These are phyloP conservation scores for Micrasema longulum DNA, from an alignment of 1,140 invertebrate genomes.

Conservation along the genomic window DNA sequence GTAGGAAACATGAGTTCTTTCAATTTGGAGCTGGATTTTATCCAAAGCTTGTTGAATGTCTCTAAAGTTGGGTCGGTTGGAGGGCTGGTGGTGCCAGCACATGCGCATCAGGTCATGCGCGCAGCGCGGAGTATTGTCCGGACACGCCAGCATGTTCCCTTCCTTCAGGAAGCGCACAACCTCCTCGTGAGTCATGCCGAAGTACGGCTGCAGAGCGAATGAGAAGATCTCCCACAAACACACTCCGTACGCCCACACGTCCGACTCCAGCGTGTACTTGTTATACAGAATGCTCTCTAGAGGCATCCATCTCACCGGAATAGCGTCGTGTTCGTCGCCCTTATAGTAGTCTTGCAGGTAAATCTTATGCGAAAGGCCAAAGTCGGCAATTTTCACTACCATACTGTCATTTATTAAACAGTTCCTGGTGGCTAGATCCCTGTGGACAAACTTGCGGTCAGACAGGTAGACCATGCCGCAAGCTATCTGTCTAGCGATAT, in stretches of 20 bases:
- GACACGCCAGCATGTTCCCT: slow-evolving; percentile 86
- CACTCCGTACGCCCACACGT: slow-evolving; percentile 95
- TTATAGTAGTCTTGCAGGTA: slow-evolving; percentile 93
- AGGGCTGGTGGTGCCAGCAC: slow-evolving; percentile 91
- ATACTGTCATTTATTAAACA: slow-evolving; percentile 94
- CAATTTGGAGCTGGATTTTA: slow-evolving; percentile 72
- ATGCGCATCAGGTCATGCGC: slow-evolving; percentile 94
- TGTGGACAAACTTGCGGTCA: slow-evolving; percentile 94
- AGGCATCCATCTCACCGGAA: slow-evolving; percentile 96
- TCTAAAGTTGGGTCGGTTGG: slow-evolving; percentile 86
- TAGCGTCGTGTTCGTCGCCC: slow-evolving; percentile 92
- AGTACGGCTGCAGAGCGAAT: slow-evolving; percentile 93
- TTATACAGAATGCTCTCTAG: slow-evolving; percentile 93
- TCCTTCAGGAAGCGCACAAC: slow-evolving; percentile 94
- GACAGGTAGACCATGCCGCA: slow-evolving; percentile 96
- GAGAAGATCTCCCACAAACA: slow-evolving; percentile 96
- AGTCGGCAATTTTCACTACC: slow-evolving; percentile 97
- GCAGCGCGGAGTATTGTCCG: slow-evolving; percentile 89
- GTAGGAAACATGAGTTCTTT: slow-evolving; percentile 52
- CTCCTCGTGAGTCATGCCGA: slow-evolving; percentile 95
- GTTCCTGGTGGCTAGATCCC: slow-evolving; percentile 95
- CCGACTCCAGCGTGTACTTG: slow-evolving; percentile 92
- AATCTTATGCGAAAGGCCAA: slow-evolving; percentile 93
- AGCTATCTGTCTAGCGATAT: slow-evolving; percentile 87
- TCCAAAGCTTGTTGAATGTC: slow-evolving; percentile 78